Base-by-base conservation (phyloP, 92 coral and sea anemone genomes). In the Bergia sp. region DNA sequence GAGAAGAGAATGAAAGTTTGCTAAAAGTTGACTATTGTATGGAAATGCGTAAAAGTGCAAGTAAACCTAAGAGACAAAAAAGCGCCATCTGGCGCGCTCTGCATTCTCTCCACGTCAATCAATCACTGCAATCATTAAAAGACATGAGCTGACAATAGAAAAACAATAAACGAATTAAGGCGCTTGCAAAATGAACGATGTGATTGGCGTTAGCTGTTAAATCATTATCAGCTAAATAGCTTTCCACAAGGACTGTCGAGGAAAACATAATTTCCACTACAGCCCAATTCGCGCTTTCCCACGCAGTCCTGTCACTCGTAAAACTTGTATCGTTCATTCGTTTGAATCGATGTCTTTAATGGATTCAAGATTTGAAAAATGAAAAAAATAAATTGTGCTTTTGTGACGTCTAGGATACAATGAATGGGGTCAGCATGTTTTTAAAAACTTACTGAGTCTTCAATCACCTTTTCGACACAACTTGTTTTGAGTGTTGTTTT, bases 11-110 rank as follows among this genome's bases (percentile, higher is more conserved):
- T 91, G 90, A 95, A 89, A 95, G 90, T 95, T 94, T 86, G 94
- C 90, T 89, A 89, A 90, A 92, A 43, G 91, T 91, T 86, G 73
- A 86, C 89, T 91, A 93, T 93, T 92, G 96, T 92, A 93, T 93
- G 94, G 96, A 95, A 95, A 95, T 95, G 96, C 81, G 90, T 73
- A 92, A 93, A 95, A 95, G 96, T 90, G 95, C 93, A 94, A 92
- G 98, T 94, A 95, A 95, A 95, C 93, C 91, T 89, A 87, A 88
- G 74, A 50, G 87, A 95, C 96, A 93, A 95, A 85, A 85, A 88
- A 93, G 88, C 98, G 81, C 96, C 98, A 95, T 94, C 94, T 95
- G 98, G 98, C 95, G 96, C 95, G 95, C 94, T 93, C 98, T 86
- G 92, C 85, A 88, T 93, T 95, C 95, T 95, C 82, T 90, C 83